A percentile compares a stretch with the other conserved stretches of the same genome.
These are phyloP conservation scores for Erebia ligea DNA, from an alignment of 2,888 invertebrate species.

Conservation along the genomic window DNA sequence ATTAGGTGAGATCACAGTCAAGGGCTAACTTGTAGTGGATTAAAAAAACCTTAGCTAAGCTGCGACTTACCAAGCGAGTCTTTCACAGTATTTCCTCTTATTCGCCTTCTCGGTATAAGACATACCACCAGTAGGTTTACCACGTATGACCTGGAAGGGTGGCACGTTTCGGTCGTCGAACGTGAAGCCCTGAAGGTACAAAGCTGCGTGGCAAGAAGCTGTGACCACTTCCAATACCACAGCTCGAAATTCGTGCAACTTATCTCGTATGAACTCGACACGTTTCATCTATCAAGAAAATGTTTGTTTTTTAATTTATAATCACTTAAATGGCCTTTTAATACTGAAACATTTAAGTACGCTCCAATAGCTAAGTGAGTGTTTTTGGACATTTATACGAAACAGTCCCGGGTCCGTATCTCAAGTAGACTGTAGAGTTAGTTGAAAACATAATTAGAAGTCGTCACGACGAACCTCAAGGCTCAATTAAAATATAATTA, in stretches of 20 bases:
- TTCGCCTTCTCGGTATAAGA: constrained; percentile 94
- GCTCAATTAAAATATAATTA: no score
- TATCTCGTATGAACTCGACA: constrained; percentile 64
- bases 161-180: constrained; percentile 87
- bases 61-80: constrained; percentile 87
- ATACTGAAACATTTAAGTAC: not conserved
- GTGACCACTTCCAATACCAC: constrained; percentile 73
- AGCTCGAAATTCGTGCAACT: constrained; percentile 62
- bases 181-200: constrained; percentile 90
- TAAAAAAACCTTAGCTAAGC: no score
- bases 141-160: constrained; percentile 77
- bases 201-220: constrained; percentile 89
- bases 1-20: no score
- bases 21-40: no score
- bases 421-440: no score
- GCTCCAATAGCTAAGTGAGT: no score
- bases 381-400: no score
- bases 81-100: constrained; percentile 90
- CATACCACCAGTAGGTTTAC: constrained; percentile 87
- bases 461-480: no score
- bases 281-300: constrained; percentile 70
- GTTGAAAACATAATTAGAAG: no score
- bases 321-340: no score
- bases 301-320: not conserved
- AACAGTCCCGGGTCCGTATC: no score